These are phyloP conservation scores for Notolabrus celidotus DNA, from an alignment of 2,797 vertebrate genomes.

Conservation along the genomic window DNA sequence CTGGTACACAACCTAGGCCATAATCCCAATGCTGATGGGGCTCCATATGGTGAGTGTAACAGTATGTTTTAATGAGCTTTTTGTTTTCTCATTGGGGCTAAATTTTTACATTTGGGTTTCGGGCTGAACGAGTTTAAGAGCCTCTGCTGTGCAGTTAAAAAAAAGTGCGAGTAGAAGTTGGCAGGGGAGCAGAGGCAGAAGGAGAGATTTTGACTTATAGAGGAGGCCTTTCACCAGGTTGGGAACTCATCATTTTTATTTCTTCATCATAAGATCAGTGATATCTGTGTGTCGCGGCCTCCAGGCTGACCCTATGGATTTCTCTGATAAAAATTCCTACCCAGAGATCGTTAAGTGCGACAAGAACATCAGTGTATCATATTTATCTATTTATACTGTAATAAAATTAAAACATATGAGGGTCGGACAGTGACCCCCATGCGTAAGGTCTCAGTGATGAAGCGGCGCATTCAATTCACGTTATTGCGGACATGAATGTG, in stretches of 20 bases:
- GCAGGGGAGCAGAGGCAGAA: constrained; percentile 24
- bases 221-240: constrained; percentile 51
- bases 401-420: constrained; percentile 75
- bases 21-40: constrained; percentile 38
- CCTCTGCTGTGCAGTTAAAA: constrained; percentile 42
- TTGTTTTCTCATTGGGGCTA: constrained; percentile 29
- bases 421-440: constrained; percentile 64
- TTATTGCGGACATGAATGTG: constrained; percentile 70
- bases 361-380: constrained; percentile 67
- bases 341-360: constrained; percentile 61
- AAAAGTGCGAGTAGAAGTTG: constrained; percentile 45
- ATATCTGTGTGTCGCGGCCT: constrained; percentile 59
- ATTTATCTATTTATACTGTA: constrained; percentile 80
- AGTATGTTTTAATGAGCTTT: constrained; percentile 56
- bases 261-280: constrained; percentile 71
- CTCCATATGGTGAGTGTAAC: constrained; percentile 43
- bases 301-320: constrained; percentile 70
- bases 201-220: constrained; percentile 56
- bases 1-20: constrained; percentile 19
- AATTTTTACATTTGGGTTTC: constrained; percentile 52
- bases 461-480: constrained; percentile 59
- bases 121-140: constrained; percentile 47
- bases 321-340: constrained; percentile 65
- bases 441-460: constrained; percentile 70
- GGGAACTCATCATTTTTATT: constrained; percentile 77